Evolutionary conservation across 2,888 invertebrate genomes (phyloP), one percentile per base, ranked within the genome.

Genomic region (Philaethria dido): DNA sequence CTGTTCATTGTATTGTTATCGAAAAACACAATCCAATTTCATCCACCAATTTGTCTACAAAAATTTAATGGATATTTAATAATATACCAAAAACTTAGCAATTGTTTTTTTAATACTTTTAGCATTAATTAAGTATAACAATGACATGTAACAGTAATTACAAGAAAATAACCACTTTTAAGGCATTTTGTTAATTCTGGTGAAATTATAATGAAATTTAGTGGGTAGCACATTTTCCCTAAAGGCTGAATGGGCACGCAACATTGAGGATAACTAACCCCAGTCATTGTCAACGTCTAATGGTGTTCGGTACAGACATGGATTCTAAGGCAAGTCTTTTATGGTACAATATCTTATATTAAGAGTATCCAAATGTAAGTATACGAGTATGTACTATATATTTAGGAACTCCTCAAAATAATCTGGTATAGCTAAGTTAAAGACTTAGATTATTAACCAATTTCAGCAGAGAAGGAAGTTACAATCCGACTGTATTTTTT

Each of bases 321-420:
- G 89, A 88, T 76, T 67, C 73, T 22, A 89, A 88, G 89, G 89
- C 88, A 82, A 75, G 64, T 61, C 4, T 16, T 44, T 42, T 60
- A 9, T 25, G 22, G n/a, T 42, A 57, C 22, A 1, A 22, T 36
- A 5, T 29, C n/a, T 50, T 29, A 29, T 29, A 29, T 29, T n/a
- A n/a, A n/a, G n/a, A n/a, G n/a, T n/a, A n/a, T n/a, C n/a, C n/a
- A n/a, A n/a, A n/a, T n/a, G n/a, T n/a, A n/a, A n/a, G n/a, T n/a
- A n/a, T n/a, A n/a, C n/a, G n/a, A n/a, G n/a, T n/a, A n/a, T n/a
- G n/a, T n/a, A n/a, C n/a, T n/a, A n/a, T n/a, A n/a, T n/a, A n/a
- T n/a, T n/a, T n/a, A n/a, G n/a, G n/a, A n/a, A n/a, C n/a, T n/a
- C n/a, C n/a, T n/a, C n/a, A n/a, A n/a, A n/a, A n/a, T n/a, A n/a